A percentile compares a stretch with the other conserved stretches of the same genome.
Evolutionary conservation across 2,888 invertebrate genomes (phyloP).

Genomic region (Rhopalosiphum nymphaeae): DNA sequence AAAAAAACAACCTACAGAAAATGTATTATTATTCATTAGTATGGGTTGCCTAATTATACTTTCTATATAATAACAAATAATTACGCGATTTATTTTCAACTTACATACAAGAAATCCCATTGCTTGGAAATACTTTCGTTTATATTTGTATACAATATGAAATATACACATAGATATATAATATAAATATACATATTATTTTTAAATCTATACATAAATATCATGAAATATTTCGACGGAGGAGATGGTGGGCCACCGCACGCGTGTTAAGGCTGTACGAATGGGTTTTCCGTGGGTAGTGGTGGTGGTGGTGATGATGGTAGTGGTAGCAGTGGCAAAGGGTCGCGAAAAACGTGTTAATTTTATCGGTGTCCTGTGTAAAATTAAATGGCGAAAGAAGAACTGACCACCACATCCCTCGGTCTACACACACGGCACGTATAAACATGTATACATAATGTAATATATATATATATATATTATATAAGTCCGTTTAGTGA

Average conservation of each 20-base stretch:
- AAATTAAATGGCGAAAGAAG: constrained; percentile 64
- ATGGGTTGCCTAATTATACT: too few relatives aligned
- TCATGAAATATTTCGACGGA: background rate
- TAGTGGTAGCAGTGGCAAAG: background rate
- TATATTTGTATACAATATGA: background rate
- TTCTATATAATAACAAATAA: background rate
- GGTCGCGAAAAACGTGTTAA: constrained; percentile 55
- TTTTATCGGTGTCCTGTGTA: constrained; percentile 54
- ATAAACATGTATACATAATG: constrained; percentile 34
- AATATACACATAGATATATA: background rate
- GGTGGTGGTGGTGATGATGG: too few relatives aligned
- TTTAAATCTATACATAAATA: background rate
- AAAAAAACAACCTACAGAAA: background rate
- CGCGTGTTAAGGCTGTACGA: background rate
- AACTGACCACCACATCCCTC: constrained; percentile 42
- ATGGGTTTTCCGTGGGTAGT: background rate
- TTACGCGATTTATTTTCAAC: background rate
- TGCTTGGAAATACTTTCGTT: background rate
- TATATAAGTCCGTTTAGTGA: constrained; percentile 44
- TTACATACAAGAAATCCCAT: background rate
- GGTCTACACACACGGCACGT: background rate
- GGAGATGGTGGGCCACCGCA: background rate
- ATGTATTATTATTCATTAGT: background rate
- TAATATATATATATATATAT: background rate
- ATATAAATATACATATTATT: background rate